A percentile compares a stretch with the other conserved stretches of the same genome.
Conservation (phyloP, 2,888 invertebrate species). For the Apamea sordens region DNA sequence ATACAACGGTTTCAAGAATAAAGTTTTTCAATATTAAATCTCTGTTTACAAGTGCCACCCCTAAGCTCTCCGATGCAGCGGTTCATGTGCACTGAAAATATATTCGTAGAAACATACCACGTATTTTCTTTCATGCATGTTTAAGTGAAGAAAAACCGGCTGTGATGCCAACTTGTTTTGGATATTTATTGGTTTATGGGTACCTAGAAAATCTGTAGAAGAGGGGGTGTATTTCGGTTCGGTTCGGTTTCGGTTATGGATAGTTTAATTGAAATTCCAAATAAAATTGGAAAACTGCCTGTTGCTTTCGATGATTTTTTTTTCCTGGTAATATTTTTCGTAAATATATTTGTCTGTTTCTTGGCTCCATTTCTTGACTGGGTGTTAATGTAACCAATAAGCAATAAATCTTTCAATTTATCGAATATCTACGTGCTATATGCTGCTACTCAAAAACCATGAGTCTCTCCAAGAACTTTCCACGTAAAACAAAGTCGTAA, state of each 20-base stretch:
- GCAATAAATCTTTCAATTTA: too few species aligned
- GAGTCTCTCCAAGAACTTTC: neutral
- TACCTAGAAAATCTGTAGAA: neutral
- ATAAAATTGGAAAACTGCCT: neutral
- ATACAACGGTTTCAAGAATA: constrained; percentile 1
- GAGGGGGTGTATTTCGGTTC: neutral
- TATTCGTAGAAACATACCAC: constrained; percentile 69
- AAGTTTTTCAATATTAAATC: constrained; percentile 14
- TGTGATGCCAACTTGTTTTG: constrained; percentile 61
- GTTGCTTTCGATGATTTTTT: neutral
- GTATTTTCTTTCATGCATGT: constrained; percentile 73
- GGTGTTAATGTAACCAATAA: neutral
- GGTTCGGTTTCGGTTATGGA: neutral
- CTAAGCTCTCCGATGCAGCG: constrained; percentile 54
- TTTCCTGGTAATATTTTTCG: neutral
- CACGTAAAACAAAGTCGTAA: constrained; percentile 15
- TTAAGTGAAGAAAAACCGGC: constrained; percentile 66
- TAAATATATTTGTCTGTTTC: neutral
- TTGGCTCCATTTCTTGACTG: neutral
- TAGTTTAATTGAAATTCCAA: constrained; percentile 1
- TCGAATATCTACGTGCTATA: neutral
- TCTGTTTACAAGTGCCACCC: constrained; percentile 41
- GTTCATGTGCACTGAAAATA: constrained; percentile 68
- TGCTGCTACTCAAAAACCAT: neutral
- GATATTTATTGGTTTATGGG: constrained; percentile 40